Evolutionary conservation across 2,797 vertebrate species (phyloP).

Genomic region (Lates japonicus): DNA sequence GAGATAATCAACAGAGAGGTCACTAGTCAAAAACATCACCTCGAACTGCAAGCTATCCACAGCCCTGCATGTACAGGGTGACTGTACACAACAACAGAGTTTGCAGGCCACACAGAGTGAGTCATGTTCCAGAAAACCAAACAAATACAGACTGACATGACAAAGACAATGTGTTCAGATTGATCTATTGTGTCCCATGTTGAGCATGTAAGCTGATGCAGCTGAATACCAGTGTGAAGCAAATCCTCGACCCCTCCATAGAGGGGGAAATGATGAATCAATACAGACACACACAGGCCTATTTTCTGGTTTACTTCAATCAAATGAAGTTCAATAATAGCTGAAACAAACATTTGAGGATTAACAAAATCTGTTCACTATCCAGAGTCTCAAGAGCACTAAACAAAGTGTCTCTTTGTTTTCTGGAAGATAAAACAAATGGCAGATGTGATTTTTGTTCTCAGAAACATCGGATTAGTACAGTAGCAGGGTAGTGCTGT

Average conservation of each 20-base stretch:
- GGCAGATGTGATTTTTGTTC: neutral
- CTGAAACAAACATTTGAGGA: slow-evolving; percentile 44
- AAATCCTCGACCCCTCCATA: slow-evolving; percentile 2
- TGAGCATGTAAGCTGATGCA: slow-evolving; percentile 20
- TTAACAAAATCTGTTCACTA: slow-evolving; percentile 43
- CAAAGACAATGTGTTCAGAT: slow-evolving; percentile 14
- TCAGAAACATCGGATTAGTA: neutral
- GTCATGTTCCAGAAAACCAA: slow-evolving; percentile 30
- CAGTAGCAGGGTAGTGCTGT: neutral
- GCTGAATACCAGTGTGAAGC: slow-evolving; percentile 1
- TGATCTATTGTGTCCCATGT: slow-evolving; percentile 16
- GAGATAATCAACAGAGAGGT: neutral
- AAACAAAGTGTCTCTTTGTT: slow-evolving; percentile 26
- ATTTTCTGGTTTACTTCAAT: slow-evolving; percentile 15
- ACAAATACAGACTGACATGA: slow-evolving; percentile 17
- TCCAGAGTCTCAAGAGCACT: neutral
- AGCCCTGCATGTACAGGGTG: neutral
- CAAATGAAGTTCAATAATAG: slow-evolving; percentile 14
- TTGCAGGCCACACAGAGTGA: neutral
- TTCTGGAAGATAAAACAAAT: slow-evolving; percentile 21
- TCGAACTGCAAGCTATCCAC: neutral
- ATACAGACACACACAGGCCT: slow-evolving; percentile 9
- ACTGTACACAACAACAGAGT: neutral
- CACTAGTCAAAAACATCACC: neutral
- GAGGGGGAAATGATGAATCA: slow-evolving; percentile 17